Evolutionary conservation across 2,888 invertebrate genomes (phyloP).

Genomic region (Drosophila putrida): DNA sequence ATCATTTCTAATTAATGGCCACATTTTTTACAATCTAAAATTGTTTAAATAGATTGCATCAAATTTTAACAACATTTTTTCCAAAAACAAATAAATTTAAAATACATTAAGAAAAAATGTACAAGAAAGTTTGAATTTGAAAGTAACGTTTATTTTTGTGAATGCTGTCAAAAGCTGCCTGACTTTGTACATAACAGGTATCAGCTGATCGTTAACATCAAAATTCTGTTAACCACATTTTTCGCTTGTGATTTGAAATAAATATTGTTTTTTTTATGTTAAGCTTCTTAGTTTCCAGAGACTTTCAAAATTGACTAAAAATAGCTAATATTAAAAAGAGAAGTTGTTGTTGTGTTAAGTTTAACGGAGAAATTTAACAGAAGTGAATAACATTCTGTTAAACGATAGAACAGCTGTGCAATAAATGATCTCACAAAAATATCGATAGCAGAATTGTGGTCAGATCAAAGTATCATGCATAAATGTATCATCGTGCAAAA

Average conservation of each 20-base stretch:
- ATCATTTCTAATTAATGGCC: background rate
- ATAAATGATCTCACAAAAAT: background rate
- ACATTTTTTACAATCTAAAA: background rate
- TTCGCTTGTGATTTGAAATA: too few relatives aligned
- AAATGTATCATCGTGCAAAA: too few relatives aligned
- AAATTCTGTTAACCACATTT: background rate
- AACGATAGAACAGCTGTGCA: slow-evolving; percentile 2
- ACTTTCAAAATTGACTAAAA: background rate
- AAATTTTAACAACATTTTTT: background rate
- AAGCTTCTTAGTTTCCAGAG: background rate
- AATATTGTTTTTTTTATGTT: background rate
- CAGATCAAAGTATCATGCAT: too few relatives aligned
- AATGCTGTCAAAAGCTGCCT: slow-evolving; percentile 11
- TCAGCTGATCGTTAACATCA: slow-evolving; percentile 35
- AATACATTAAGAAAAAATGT: background rate
- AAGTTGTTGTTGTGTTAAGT: background rate
- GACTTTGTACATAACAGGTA: background rate
- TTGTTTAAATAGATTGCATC: background rate
- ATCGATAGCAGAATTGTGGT: too few relatives aligned
- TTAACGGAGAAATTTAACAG: background rate
- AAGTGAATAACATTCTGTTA: background rate
- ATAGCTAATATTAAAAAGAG: background rate
- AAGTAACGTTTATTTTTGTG: slow-evolving; percentile 20
- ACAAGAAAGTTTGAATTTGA: slow-evolving; percentile 7
- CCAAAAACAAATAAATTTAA: background rate